A percentile compares a stretch with the other conserved stretches of the same genome.
These are phyloP conservation scores for Blomia tropicalis DNA, from an alignment of 2,888 invertebrate species.

Conservation along the genomic window DNA sequence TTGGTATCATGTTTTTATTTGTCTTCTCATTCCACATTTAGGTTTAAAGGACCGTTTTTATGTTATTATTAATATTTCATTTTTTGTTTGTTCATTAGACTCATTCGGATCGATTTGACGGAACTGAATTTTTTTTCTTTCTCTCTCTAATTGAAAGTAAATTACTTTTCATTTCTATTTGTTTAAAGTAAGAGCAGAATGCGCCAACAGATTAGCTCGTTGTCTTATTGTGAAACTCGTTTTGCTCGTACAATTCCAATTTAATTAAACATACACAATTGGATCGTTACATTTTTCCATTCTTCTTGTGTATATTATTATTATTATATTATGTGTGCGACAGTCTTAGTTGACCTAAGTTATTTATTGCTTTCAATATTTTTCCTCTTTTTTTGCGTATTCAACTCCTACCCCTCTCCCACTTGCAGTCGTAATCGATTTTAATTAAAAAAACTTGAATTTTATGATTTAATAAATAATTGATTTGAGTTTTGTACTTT, in stretches of 20 bases:
- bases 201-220: neutral
- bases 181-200: no score
- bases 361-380: conserved; percentile 6
- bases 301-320: no score
- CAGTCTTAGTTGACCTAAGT: neutral
- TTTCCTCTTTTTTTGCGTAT: no score
- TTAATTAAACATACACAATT: conserved; percentile 3
- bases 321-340: no score
- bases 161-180: neutral
- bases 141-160: conserved; percentile 12
- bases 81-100: neutral
- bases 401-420: no score
- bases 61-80: neutral
- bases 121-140: neutral
- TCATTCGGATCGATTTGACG: neutral
- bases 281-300: neutral
- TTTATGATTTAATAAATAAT: conserved; percentile 2
- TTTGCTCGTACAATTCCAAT: conserved; percentile 4
- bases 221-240: neutral
- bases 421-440: no score
- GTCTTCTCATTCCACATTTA: neutral
- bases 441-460: neutral
- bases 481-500: no score
- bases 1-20: neutral
- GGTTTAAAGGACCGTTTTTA: neutral